Base-by-base conservation (phyloP, 2,113 vertebrate genomes). In the Fregata magnificens region DNA sequence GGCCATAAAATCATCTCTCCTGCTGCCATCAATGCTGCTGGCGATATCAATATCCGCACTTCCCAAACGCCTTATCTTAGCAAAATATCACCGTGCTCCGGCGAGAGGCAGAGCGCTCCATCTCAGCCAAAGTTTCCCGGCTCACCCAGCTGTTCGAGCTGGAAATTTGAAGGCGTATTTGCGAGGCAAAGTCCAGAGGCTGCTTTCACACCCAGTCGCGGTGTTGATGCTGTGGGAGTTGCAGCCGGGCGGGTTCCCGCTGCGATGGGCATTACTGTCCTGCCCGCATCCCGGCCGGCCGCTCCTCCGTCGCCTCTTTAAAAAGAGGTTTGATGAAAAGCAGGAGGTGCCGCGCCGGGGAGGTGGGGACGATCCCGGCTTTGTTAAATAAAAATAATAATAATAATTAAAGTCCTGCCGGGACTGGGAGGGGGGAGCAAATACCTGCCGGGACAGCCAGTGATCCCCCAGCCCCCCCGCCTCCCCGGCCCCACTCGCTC, bases 41-140 rank as follows among this genome's bases (percentile, higher is more conserved):
- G 28, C 1, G 25, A 34, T 21, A 24, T 2, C 26, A 5, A 9
- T 21, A 18, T 28, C 29, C 1, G 1, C 11, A 1, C 13, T 10
- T 47, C 53, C 32, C 4, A 2, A 11, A 10, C 2, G 2, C 25
- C 25, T 50, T 18, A 8, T 61, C 72, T 77, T 12, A 13, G 34
- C 34, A 16, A n/a, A 31, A 5, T 5, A 24, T 11, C 15, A 8
- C 10, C 1, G 1, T 1, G 28, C 32, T 31, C 58, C 4, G 0
- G 8, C 0, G 9, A 19, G 36, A 52, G 20, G 31, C 56, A 13
- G 19, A 20, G 45, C 0, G 26, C 21, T 14, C 45, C 5, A 0
- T 2, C n/a, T 29, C 2, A 13, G 63, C 53, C 3, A 4, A 18
- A 38, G 36, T 62, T 56, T 58, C 72, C 72, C 5, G 0, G 38